Conservation (phyloP, 1,140 invertebrate species). For the Drepana arcuata region DNA sequence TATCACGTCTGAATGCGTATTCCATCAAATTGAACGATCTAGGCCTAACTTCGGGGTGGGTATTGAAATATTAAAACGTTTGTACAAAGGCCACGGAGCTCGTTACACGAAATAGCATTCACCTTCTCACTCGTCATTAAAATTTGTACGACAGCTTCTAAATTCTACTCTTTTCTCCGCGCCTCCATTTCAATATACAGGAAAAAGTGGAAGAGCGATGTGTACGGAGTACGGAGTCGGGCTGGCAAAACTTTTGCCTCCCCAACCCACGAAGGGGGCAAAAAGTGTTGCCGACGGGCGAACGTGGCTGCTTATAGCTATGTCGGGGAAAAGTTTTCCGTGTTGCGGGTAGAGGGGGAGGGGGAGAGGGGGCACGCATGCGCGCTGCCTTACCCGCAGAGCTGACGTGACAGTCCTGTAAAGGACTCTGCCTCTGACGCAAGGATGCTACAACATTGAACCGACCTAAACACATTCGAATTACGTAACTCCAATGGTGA, state of each 20-base stretch:
- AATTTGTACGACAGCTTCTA: constrained; percentile 70
- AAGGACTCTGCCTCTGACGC: constrained; percentile 35
- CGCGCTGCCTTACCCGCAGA: constrained; percentile 40
- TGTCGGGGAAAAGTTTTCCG: constrained; percentile 70
- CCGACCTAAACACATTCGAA: too few species aligned
- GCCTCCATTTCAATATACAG: constrained; percentile 72
- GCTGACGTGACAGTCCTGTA: constrained; percentile 54
- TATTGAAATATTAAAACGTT: constrained; percentile 34
- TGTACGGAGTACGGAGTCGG: constrained; percentile 61
- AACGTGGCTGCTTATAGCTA: constrained; percentile 59
- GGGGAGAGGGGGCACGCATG: constrained; percentile 51
- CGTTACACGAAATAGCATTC: constrained; percentile 46
- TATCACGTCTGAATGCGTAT: too few species aligned
- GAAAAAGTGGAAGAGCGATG: constrained; percentile 71
- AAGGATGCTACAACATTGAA: constrained; percentile 19
- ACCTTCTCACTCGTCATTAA: constrained; percentile 68
- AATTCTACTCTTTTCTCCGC: constrained; percentile 71
- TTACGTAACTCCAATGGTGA: too few species aligned
- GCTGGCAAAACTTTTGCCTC: constrained; percentile 65
- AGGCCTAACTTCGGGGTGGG: constrained; percentile 8
- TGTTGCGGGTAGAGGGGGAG: constrained; percentile 58
- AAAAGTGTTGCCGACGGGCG: constrained; percentile 70
- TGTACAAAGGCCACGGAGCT: constrained; percentile 30
- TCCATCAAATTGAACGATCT: constrained; percentile 14
- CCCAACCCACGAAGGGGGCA: constrained; percentile 53